Percentiles rank a stretch among this genome's conserved stretches.
Evolutionary conservation across 2,113 vertebrate species (phyloP).

Genomic region (Rhinichthys klamathensis): DNA sequence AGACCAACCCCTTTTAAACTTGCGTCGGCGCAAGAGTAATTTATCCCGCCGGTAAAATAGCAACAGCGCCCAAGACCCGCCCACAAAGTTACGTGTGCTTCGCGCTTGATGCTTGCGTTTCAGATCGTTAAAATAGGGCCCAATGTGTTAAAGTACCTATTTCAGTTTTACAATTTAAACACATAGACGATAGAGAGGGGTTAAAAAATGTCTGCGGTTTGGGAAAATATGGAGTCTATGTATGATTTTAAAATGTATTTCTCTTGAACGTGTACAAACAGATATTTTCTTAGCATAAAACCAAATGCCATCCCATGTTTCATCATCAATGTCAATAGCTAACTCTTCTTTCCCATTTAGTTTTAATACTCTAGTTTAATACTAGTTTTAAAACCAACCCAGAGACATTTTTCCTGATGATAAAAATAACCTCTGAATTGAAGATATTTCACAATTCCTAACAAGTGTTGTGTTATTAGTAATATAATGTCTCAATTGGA

Average conservation of each 20-base stretch:
- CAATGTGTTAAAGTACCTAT: neutral
- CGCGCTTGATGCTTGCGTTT: no score
- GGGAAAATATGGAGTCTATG: neutral
- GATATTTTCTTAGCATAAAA: neutral
- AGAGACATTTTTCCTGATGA: neutral
- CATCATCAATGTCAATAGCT: neutral
- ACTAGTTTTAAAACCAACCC: no score
- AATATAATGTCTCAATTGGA: neutral
- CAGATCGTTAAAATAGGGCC: no score
- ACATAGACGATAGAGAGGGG: neutral
- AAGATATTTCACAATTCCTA: neutral
- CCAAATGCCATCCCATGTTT: slow-evolving; percentile 1
- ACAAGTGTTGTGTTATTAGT: neutral
- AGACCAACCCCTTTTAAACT: no score
- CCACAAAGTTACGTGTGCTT: no score
- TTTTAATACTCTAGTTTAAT: neutral
- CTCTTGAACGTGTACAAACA: no score
- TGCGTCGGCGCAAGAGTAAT: no score
- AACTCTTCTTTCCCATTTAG: neutral
- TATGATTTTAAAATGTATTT: neutral
- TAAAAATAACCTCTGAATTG: neutral
- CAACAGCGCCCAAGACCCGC: no score
- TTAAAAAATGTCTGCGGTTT: neutral
- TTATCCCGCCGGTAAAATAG: no score
- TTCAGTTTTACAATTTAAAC: neutral